Base-by-base conservation (phyloP, 2,797 vertebrate species). In the Acestrorhynchus altus region DNA sequence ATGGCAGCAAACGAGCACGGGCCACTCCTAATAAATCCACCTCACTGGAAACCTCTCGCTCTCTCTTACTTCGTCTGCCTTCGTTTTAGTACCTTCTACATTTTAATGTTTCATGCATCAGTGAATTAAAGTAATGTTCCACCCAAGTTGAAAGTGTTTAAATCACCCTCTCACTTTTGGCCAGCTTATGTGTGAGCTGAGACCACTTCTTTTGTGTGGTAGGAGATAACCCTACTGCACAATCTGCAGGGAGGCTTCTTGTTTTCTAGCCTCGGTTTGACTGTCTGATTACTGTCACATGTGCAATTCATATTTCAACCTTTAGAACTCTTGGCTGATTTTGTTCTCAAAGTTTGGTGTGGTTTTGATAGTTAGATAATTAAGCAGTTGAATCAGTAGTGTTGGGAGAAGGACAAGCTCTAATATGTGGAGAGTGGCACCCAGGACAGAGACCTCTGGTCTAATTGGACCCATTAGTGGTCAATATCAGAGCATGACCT, bases 21-120 rank as follows among this genome's bases (percentile, higher is more conserved):
- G 93, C 92, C 93, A 93, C 88, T 92, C 93, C 92, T 91, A 89
- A 92, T 94, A 94, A 95, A 95, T 94, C 92, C 85, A 60, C 47
- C 57, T 77, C 74, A 61, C 47, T 61, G 15, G 22, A 54, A 47
- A 16, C 35, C 54, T 74, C 54, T 26, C 46, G 67, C 65, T 72
- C 66, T 79, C 26, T 28, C 8, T 63, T 16, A 74, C 78, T 72
- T 39, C 44, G 60, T 56, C 81, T 79, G 52, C 60, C 60, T 79
- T 61, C 63, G 77, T 76, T 70, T 77, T 76, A 76, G 28, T 72
- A 72, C 78, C 77, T 75, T 82, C 84, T 76, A 66, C 35, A 77
- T 72, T 83, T 84, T 82, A 84, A 76, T 76, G 40, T 71, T 69
- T 77, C 74, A 80, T 80, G 78, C 78, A 76, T 80, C 78, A 54